Evolutionary conservation across 2,113 vertebrate genomes (phyloP).

Genomic region (Lepisosteus oculatus): DNA sequence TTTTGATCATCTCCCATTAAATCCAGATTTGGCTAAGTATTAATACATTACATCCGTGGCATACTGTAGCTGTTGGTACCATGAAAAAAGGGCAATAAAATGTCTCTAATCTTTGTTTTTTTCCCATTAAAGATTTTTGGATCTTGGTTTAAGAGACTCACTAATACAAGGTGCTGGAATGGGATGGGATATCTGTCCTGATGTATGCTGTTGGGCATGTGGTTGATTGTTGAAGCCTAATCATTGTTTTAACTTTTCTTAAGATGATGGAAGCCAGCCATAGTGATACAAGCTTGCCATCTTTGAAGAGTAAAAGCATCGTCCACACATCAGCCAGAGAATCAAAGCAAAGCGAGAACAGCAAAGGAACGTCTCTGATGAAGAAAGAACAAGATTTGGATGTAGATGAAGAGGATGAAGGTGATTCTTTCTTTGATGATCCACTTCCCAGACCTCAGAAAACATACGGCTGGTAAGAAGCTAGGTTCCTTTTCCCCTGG

Average conservation of each 20-base stretch:
- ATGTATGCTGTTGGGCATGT: not conserved
- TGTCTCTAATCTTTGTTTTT: slow-evolving; percentile 19
- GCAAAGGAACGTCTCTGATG: slow-evolving; percentile 33
- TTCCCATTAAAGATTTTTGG: not conserved
- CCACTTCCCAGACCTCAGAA: slow-evolving; percentile 84
- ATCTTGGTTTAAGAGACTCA: slow-evolving; percentile 14
- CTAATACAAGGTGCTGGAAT: too few species aligned
- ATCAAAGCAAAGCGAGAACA: slow-evolving; percentile 40
- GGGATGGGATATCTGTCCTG: not conserved
- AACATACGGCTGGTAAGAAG: slow-evolving; percentile 76
- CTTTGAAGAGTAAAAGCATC: slow-evolving; percentile 50
- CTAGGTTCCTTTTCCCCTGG: too few species aligned
- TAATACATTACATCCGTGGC: too few species aligned
- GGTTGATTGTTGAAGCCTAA: not conserved
- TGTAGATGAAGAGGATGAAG: slow-evolving; percentile 65
- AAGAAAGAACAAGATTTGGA: slow-evolving; percentile 43
- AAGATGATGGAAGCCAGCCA: slow-evolving; percentile 54
- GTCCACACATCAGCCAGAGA: slow-evolving; percentile 48
- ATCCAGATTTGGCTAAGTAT: too few species aligned
- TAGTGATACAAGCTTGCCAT: slow-evolving; percentile 51
- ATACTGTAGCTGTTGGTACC: too few species aligned
- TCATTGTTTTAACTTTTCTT: slow-evolving; percentile 18
- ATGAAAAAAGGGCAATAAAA: too few species aligned
- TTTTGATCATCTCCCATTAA: too few species aligned
- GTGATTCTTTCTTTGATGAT: slow-evolving; percentile 94